Evolutionary conservation across 2,113 vertebrate genomes (phyloP).

Genomic region (Toxostoma redivivum): DNA sequence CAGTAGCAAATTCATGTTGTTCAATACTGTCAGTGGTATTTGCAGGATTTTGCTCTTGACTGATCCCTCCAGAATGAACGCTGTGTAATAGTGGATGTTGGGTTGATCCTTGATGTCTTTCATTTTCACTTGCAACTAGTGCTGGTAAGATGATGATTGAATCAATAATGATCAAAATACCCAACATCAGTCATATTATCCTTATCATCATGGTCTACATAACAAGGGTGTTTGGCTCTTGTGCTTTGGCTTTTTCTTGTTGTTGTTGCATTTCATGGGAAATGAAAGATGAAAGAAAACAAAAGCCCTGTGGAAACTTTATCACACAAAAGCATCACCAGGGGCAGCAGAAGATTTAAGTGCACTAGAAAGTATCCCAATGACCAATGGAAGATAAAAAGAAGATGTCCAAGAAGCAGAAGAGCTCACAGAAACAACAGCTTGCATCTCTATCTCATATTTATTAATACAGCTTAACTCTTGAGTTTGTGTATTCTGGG

Average conservation of each 20-base stretch:
- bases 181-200: not conserved
- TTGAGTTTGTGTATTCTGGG: not conserved
- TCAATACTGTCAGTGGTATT: not conserved
- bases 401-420: not conserved
- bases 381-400: not conserved
- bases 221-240: not conserved
- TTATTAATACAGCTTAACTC: not conserved
- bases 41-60: not conserved
- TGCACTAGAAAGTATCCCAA: not conserved
- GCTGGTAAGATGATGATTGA: conserved; percentile 36
- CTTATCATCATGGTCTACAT: not conserved
- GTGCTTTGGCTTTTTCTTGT: not conserved
- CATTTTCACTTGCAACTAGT: conserved; percentile 22
- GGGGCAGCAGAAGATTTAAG: not conserved
- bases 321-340: not conserved
- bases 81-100: not conserved
- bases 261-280: not conserved
- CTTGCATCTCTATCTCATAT: not conserved
- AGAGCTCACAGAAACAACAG: not conserved
- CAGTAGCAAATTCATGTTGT: not conserved
- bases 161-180: conserved; percentile 35
- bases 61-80: not conserved
- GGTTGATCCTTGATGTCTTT: conserved; percentile 6
- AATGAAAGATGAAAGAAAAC: not conserved
- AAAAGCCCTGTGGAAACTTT: not conserved